These are phyloP conservation scores for Chrysomallon squamiferum DNA, from an alignment of 1,140 invertebrate genomes.

Conservation along the genomic window DNA sequence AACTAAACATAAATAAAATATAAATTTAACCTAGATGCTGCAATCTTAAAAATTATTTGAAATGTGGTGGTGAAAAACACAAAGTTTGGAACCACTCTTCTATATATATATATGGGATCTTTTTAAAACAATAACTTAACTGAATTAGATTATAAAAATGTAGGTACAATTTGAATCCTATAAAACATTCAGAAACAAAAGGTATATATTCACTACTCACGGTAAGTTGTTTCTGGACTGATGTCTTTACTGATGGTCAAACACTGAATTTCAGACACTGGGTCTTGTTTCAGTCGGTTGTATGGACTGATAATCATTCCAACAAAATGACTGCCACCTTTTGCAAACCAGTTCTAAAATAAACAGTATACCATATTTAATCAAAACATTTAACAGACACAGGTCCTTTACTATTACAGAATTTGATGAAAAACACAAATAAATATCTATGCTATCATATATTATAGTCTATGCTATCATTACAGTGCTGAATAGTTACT, in stretches of 20 bases:
- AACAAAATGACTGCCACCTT: constrained; percentile 67
- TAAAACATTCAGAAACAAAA: background rate
- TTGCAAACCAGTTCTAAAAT: constrained; percentile 68
- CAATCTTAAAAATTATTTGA: too few relatives aligned
- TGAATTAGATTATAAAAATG: background rate
- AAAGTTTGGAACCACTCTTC: too few relatives aligned
- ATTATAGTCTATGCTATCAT: background rate
- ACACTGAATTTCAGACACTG: constrained; percentile 50
- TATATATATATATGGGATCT: too few relatives aligned
- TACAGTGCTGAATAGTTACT: too few relatives aligned
- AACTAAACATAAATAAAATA: too few relatives aligned
- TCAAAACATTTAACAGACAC: background rate
- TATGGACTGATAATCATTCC: constrained; percentile 70
- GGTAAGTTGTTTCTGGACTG: constrained; percentile 28
- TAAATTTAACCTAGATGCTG: too few relatives aligned
- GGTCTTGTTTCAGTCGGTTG: constrained; percentile 38
- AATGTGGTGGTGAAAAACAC: too few relatives aligned
- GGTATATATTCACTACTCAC: constrained; percentile 30
- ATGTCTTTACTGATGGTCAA: constrained; percentile 47
- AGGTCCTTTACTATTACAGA: background rate
- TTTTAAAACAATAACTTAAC: background rate
- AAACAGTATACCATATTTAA: too few relatives aligned
- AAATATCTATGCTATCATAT: background rate
- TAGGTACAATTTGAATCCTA: background rate
- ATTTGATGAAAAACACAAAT: background rate